Conservation (phyloP, 1,140 invertebrate species). For the Procambarus virginalis region DNA sequence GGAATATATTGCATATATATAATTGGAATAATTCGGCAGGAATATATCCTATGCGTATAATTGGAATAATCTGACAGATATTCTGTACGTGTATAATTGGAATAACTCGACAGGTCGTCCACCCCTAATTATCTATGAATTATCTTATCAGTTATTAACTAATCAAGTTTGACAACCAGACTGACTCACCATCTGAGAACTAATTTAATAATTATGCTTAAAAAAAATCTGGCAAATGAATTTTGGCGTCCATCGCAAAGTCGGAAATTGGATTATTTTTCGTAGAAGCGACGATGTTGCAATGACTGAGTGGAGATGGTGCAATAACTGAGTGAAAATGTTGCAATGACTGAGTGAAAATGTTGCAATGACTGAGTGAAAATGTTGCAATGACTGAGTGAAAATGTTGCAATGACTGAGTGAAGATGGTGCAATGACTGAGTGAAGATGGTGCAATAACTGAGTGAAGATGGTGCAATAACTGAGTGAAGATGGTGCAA, state of each 20-base stretch:
- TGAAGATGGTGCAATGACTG: too few species aligned
- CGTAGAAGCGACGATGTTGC: background rate
- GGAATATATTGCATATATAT: background rate
- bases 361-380: too few species aligned
- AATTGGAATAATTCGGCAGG: background rate
- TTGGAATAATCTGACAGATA: background rate
- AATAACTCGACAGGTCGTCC: too few species aligned
- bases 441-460: too few species aligned
- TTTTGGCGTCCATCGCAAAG: background rate
- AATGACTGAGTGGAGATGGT: background rate
- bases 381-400: too few species aligned
- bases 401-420: too few species aligned
- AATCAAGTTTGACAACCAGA: background rate
- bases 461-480: too few species aligned
- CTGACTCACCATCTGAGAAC: background rate
- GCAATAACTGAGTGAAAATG: too few species aligned
- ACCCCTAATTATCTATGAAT: background rate
- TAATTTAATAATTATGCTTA: constrained; percentile 13
- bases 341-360: too few species aligned
- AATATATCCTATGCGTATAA: background rate
- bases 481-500: too few species aligned
- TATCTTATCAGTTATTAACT: background rate
- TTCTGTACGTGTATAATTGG: too few species aligned
- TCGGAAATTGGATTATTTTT: constrained; percentile 7
- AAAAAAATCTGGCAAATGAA: constrained; percentile 2